A percentile compares a stretch with the other conserved stretches of the same genome.
phyloP scores from a whole-genome alignment of 2,888 invertebrate species.

The Anticlea derivata region DNA sequence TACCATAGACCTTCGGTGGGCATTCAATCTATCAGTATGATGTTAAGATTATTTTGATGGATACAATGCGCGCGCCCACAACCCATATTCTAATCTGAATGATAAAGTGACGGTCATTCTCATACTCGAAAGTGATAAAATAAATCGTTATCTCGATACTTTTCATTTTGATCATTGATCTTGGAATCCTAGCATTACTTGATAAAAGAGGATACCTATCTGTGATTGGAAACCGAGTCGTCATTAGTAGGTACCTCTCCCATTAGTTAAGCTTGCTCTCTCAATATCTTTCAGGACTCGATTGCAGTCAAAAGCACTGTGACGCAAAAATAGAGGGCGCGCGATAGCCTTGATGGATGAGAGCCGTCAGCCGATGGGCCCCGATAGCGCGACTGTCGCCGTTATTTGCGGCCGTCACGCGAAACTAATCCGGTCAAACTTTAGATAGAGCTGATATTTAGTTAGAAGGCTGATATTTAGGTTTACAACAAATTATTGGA shows the following conservation, averaged over 20 bases:
- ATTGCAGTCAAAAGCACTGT: too few species aligned
- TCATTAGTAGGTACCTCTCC: too few species aligned
- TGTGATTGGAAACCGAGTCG: too few species aligned
- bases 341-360: slow-evolving; percentile 7
- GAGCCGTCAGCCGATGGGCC: background rate
- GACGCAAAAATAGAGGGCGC: background rate
- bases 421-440: slow-evolving; percentile 1
- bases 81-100: slow-evolving; percentile 21
- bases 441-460: background rate
- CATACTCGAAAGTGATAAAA: slow-evolving; percentile 22
- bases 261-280: too few species aligned
- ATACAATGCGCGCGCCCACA: background rate
- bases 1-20: slow-evolving; percentile 10
- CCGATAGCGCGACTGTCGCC: background rate
- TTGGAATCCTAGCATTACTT: too few species aligned
- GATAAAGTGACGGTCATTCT: slow-evolving; percentile 24
- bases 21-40: slow-evolving; percentile 17
- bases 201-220: too few species aligned
- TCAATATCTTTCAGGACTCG: too few species aligned
- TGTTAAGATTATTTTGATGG: slow-evolving; percentile 17
- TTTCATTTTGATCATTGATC: background rate
- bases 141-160: slow-evolving; percentile 18
- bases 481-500: too few species aligned
- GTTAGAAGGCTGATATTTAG: too few species aligned
- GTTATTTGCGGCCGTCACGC: slow-evolving; percentile 10